Base-by-base conservation (phyloP, 2,888 invertebrate genomes). In the Syritta pipiens region DNA sequence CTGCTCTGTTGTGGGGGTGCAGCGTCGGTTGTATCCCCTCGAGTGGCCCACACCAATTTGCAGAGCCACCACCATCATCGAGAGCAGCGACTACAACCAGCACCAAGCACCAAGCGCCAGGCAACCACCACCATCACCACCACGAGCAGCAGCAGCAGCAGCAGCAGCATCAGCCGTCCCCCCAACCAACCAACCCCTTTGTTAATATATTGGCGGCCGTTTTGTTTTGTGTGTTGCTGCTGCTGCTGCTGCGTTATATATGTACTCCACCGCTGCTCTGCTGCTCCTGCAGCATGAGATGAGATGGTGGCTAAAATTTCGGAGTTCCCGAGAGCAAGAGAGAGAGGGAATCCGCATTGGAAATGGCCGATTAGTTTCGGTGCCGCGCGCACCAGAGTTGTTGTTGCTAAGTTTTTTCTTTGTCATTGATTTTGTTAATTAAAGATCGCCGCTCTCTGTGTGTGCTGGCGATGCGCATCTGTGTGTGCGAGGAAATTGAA, bases 201-300 rank as follows among this genome's bases (percentile, higher is more conserved):
- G 79, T 74, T 79, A 79, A 79, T 74, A 79, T 74, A 79, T 79
- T 74, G 79, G 74, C 79, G 79, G 79, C 79, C 74, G 74, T 68
- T 79, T 71, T 79, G 79, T 79, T 79, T 79, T 74, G 77, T 72
- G 55, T 77, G 68, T 62, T 75, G 57, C 55, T 55, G 48, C 48
- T 71, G 62, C 71, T 35, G 24, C 19, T 62, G 46, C 55, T 67
- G 67, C 55, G 55, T 69, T 76, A 57, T 67, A 28, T 51, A 30
- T 51, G 51, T 63, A 30, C 67, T 49, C 48, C 63, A 63, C 57
- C 71, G 63, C 37, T 62, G 55, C 48, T n/a, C n/a, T n/a, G n/a
- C n/a, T n/a, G n/a, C n/a, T n/a, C n/a, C n/a, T n/a, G n/a, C n/a
- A n/a, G n/a, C 37, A 65, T 42, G 77, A 62, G 65, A 62, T 53